Base-by-base conservation (phyloP, 23 tunicate genomes). In the Halocynthia aurantium region DNA sequence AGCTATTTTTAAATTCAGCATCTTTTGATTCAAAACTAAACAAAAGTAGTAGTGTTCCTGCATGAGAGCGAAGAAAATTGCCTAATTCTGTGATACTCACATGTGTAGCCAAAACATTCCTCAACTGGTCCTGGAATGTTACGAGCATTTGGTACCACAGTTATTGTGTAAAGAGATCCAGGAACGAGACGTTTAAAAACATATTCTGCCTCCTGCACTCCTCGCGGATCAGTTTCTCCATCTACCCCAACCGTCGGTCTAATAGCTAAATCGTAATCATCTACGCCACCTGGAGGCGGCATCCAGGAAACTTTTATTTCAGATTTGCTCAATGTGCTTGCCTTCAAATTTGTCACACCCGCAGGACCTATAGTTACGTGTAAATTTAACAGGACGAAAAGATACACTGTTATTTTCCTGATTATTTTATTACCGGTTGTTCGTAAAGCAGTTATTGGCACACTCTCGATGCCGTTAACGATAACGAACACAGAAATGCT, bases 221-320 rank as follows among this genome's bases (percentile, higher is more conserved):
- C 76, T n/a, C 15, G 40, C 6, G 76, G 55, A 55, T 71, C 55
- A 74, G 83, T 74, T 19, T 69, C 52, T 53, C 67, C 18, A 22
- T 53, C 69, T 9, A 71, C 67, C 69, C 76, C 71, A 6, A 63
- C 70, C 15, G 73, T 80, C 55, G 73, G 76, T 17, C 65, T 58
- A 2, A 85, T 73, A 7, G 54, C 57, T 12, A 85, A 12, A 8
- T 19, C 52, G 74, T 84, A 89, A 8, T 80, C 77, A 50, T 89
- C 96, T 10, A 76, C 89, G 11, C 96, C 96, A 11, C 84, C 78
- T 6, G 70, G 79, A 18, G 96, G 96, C 52, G 88, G 75, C n/a
- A 66, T 55, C 96, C 96, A 89, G 8, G 81, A 72, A 18, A 76
- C 83, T 6, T 65, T 50, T 8, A 89, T 76, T 73, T 84, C 81